phyloP scores from a whole-genome alignment of 2,797 vertebrate genomes.

The Sylvilagus floridanus region DNA sequence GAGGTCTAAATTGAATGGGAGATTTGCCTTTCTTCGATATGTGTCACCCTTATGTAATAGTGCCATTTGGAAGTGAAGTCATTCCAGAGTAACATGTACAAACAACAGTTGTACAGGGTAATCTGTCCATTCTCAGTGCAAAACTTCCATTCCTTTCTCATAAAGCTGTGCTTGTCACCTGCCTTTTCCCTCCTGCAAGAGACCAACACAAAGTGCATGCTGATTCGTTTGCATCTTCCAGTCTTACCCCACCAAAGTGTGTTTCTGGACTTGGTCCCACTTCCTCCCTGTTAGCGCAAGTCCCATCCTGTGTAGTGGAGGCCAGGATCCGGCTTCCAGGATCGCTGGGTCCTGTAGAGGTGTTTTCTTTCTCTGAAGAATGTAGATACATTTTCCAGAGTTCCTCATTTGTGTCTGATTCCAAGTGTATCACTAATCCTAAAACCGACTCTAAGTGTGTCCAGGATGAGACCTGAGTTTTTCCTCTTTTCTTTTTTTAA shows the following conservation, averaged over 20 bases:
- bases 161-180: background rate
- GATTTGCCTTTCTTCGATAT: background rate
- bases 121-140: background rate
- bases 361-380: background rate
- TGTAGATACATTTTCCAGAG: background rate
- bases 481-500: background rate
- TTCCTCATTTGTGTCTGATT: background rate
- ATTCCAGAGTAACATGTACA: background rate
- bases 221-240: background rate
- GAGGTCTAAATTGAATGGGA: background rate
- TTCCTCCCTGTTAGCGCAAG: background rate
- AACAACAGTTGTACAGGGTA: accelerated
- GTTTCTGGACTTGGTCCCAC: background rate
- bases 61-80: background rate
- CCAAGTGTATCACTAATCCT: background rate
- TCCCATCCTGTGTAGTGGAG: background rate
- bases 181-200: background rate
- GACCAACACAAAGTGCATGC: background rate
- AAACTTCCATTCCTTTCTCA: background rate
- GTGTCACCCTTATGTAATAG: background rate
- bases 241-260: background rate
- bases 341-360: too few species aligned
- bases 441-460: background rate
- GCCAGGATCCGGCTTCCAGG: too few species aligned
- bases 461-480: background rate